These are phyloP conservation scores for Drosophila austrosaltans DNA, from an alignment of 2,888 invertebrate species.

Conservation along the genomic window DNA sequence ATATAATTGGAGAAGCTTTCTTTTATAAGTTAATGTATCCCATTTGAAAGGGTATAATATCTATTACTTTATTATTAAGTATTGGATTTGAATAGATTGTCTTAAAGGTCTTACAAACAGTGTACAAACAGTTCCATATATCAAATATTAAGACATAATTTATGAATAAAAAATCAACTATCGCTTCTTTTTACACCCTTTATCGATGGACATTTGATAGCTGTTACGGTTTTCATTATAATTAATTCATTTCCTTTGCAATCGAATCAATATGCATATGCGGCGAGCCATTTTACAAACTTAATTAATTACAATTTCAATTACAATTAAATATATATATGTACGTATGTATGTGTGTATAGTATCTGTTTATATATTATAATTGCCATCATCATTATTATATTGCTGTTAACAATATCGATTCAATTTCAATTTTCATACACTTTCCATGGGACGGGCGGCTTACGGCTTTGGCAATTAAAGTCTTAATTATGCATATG, in stretches of 20 bases:
- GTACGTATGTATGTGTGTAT: no score
- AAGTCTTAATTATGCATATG: conserved; percentile 58
- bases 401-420: conserved; percentile 6
- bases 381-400: conserved; percentile 5
- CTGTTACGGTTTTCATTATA: conserved; percentile 5
- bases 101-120: no score
- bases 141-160: no score
- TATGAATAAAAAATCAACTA: no score
- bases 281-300: neutral
- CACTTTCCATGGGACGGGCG: conserved; percentile 1
- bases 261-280: neutral
- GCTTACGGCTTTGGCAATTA: conserved; percentile 42
- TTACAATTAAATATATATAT: neutral
- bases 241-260: neutral
- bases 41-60: no score
- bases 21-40: no score
- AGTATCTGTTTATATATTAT: neutral
- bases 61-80: no score
- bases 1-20: no score
- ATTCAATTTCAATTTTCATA: conserved; percentile 16
- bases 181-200: neutral
- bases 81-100: no score
- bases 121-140: no score
- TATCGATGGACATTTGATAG: neutral
- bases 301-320: conserved; percentile 8